Base-by-base conservation (phyloP, 2,888 invertebrate genomes). In the Diachrysia chrysitis region DNA sequence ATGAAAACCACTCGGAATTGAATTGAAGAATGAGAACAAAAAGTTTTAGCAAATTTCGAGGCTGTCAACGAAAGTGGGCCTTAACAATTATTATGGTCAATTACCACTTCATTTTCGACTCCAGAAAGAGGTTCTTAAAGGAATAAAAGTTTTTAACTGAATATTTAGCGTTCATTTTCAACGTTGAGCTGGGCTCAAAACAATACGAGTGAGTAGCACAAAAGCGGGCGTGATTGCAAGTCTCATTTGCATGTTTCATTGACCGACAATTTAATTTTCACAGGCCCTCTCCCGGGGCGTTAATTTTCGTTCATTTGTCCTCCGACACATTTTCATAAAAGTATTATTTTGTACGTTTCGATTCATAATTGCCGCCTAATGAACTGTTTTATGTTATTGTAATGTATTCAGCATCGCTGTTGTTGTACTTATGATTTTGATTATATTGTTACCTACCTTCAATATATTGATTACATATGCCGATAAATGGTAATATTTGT, bases 211-310 rank as follows among this genome's bases (percentile, higher is more conserved):
- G 82, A 81, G 84, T 77, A 82, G 78, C 84, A 93, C 93, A 92
- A 93, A 90, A 87, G 89, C 85, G 82, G 76, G 75, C 87, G 88
- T 92, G 93, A 93, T 93, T 93, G 93, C 92, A 89, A 80, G 83
- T 83, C 90, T 90, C 89, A 92, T 93, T 93, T 93, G 89, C 93
- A 93, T 92, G 89, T 91, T 92, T 89, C 92, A 93, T 92, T 93
- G 92, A 90, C 90, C 86, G 90, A 90, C 90, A 90, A 93, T 93
- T 93, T 90, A 90, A 93, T 93, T 93, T 89, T 80, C 88, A 81
- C 84, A 77, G 84, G 80, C 84, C 86, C 84, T 82, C 83, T 80
- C 82, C 69, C 76, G 81, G 83, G 83, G 81, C 84, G 84, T 85
- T 89, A 85, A 90, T 90, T 90, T 87, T 83, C 84, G 81, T 85